A percentile compares a stretch with the other conserved stretches of the same genome.
Conservation (phyloP, 2,113 vertebrate genomes). For the Nansenia antarctica region DNA sequence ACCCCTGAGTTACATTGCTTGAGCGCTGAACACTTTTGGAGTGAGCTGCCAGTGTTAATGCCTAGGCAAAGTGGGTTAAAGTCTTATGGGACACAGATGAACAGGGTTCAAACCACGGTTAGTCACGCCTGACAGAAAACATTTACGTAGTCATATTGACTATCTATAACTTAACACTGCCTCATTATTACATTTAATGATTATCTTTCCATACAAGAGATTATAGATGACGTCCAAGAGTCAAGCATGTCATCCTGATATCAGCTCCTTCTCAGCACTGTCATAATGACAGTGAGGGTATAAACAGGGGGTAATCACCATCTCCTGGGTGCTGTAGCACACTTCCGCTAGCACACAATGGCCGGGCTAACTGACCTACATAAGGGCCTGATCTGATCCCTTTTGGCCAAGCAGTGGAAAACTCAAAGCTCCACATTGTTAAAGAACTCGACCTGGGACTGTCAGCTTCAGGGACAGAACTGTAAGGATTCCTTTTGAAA, state of each 20-base stretch:
- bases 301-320: not conserved
- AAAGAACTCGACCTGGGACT: too few relatives aligned
- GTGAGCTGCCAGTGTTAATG: too few relatives aligned
- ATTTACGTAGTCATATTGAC: too few relatives aligned
- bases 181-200: not conserved
- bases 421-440: not conserved
- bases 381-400: slow-evolving; percentile 6
- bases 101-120: too few relatives aligned
- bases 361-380: slow-evolving; percentile 15
- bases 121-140: too few relatives aligned
- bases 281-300: not conserved
- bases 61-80: too few relatives aligned
- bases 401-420: slow-evolving; percentile 7
- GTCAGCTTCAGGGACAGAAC: slow-evolving; percentile 5
- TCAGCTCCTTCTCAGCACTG: not conserved
- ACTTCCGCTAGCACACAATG: slow-evolving; percentile 9
- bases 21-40: too few relatives aligned
- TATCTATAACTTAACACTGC: too few relatives aligned
- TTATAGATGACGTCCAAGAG: not conserved
- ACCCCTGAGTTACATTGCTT: too few relatives aligned
- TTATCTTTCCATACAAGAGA: slow-evolving; percentile 3
- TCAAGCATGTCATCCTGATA: slow-evolving; percentile 1
- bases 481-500: slow-evolving; percentile 3
- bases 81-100: too few relatives aligned
- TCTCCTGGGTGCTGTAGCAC: not conserved